Evolutionary conservation across 1,140 invertebrate genomes (phyloP).

Genomic region (Drosophila kanapiae): DNA sequence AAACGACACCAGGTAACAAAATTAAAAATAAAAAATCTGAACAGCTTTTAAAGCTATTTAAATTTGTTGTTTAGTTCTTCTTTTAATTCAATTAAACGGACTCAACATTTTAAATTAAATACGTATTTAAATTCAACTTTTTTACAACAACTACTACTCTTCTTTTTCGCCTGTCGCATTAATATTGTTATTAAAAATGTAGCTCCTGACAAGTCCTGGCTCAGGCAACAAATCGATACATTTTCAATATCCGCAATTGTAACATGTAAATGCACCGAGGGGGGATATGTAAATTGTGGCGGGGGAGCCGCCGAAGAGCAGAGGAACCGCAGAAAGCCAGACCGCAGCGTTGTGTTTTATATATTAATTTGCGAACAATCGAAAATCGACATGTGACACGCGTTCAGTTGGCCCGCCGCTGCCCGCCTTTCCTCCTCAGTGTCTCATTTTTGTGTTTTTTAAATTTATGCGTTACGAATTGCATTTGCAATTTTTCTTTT

Average conservation of each 20-base stretch:
- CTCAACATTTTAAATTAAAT: background rate
- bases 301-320: background rate
- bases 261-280: conserved; percentile 32
- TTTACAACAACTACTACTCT: no score
- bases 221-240: conserved; percentile 42
- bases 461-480: conserved; percentile 85
- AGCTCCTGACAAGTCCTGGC: conserved; percentile 16
- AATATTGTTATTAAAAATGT: conserved; percentile 13
- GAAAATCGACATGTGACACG: conserved; percentile 85
- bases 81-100: background rate
- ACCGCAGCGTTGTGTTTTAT: conserved; percentile 67
- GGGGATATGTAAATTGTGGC: conserved; percentile 20
- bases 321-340: conserved; percentile 40
- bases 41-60: background rate
- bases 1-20: no score
- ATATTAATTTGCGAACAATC: conserved; percentile 85
- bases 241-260: conserved; percentile 49
- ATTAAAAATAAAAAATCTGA: no score
- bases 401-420: conserved; percentile 37
- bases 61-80: background rate
- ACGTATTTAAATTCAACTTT: no score
- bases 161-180: background rate
- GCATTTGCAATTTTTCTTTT: conserved; percentile 68
- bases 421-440: conserved; percentile 1
- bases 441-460: conserved; percentile 60